Evolutionary conservation across 2,113 vertebrate genomes (phyloP), one percentile per base, ranked within the genome.

Genomic region (Elachura formosa): DNA sequence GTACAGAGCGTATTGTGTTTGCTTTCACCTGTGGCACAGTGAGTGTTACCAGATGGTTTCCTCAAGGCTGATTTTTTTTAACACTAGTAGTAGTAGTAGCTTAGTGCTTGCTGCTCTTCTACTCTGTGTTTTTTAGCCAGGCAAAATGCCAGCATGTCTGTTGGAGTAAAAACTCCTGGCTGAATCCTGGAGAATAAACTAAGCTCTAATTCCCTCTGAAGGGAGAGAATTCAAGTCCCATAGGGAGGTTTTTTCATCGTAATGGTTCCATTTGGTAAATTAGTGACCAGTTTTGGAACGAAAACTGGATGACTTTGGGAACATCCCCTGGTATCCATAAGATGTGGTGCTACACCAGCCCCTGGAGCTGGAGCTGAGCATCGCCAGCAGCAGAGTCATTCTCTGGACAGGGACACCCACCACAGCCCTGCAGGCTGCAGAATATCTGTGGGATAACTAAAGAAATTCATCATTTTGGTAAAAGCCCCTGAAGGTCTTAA

Each of bases 41-140:
- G 87, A 95, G 77, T 5, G 69, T 84, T 87, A 54, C 90, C 90
- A 75, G 92, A 93, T 91, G 92, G 87, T 89, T 94, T 87, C 58
- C 78, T 71, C 81, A 19, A 78, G 91, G 51, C 6, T 71, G 77
- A 31, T 14, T 63, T 68, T 74, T 83, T 84, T 82, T 89, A 20
- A 36, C 67, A 3, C 75, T 76, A 75, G 29, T 52, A 56, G 75
- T 9, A 19, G 66, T 56, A 40, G 75, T 64, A n/a, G 63, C 46
- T 94, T n/a, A 25, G 62, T 20, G 7, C 88, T 56, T 63, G 46
- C 55, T 52, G 55, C 81, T 84, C 38, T 66, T 76, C 68, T 91
- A 29, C 75, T 92, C 28, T 48, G 1, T 86, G 75, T 80, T 88
- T 81, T 79, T 48, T 45, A 79, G 54, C 49, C 88, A 90, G 94